Percentiles rank a stretch among this genome's conserved stretches.
Conservation (phyloP, 2,797 vertebrate species). For the Orestias chungarensis region DNA sequence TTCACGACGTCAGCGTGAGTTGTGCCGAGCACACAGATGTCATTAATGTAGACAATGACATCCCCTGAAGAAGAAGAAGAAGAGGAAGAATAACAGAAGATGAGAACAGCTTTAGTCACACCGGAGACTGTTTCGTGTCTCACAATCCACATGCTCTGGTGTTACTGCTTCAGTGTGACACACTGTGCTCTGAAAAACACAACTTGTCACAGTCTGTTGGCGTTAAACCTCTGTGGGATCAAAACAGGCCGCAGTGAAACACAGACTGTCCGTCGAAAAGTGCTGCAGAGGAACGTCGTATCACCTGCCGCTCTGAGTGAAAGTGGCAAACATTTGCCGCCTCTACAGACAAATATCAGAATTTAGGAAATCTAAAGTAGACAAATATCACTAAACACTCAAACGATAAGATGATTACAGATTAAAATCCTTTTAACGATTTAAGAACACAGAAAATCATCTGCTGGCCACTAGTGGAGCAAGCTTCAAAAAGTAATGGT, state of each 20-base stretch:
- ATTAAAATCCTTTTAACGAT: neutral
- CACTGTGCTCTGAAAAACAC: constrained; percentile 36
- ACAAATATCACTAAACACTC: constrained; percentile 10
- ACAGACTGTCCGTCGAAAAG: constrained; percentile 27
- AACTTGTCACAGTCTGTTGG: constrained; percentile 30
- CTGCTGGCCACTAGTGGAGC: neutral
- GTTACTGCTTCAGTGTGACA: constrained; percentile 29
- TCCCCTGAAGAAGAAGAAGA: constrained; percentile 83
- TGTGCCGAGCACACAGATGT: constrained; percentile 98
- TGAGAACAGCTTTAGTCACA: constrained; percentile 18
- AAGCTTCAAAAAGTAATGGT: too few species aligned
- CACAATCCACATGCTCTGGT: constrained; percentile 8
- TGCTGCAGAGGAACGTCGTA: constrained; percentile 26
- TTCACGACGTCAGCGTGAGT: constrained; percentile 99
- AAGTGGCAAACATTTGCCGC: constrained; percentile 40
- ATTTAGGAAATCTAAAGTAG: constrained; percentile 25
- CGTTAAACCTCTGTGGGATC: constrained; percentile 37
- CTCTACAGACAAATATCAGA: constrained; percentile 13
- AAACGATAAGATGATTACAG: neutral
- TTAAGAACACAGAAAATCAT: neutral
- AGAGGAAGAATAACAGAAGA: constrained; percentile 25
- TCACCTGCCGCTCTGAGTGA: constrained; percentile 30
- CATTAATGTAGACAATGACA: constrained; percentile 99
- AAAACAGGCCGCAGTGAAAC: constrained; percentile 19
- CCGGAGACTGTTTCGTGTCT: constrained; percentile 6